Evolutionary conservation across 2,797 vertebrate genomes (phyloP).

Genomic region (Rhinoraja longicauda): DNA sequence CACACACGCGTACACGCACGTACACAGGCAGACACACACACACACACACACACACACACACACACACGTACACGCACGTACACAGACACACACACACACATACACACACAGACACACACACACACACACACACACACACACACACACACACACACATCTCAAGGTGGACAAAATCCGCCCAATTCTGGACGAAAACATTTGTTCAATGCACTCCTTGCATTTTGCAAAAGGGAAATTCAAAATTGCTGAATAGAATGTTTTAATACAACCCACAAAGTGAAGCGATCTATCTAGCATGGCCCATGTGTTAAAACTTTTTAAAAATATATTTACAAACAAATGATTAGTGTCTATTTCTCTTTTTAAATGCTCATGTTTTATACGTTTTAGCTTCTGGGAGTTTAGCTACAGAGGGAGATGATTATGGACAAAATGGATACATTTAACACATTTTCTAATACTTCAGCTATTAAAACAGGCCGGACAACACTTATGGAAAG

Average conservation of each 20-base stretch:
- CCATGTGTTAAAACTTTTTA: not conserved
- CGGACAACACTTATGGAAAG: no score
- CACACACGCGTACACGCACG: no score
- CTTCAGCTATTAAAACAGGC: no score
- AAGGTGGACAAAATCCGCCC: not conserved
- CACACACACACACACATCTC: no score
- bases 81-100: no score
- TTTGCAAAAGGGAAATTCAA: not conserved
- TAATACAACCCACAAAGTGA: no score
- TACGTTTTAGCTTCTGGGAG: not conserved
- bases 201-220: not conserved
- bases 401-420: not conserved
- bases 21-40: no score
- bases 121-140: no score
- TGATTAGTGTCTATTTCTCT: not conserved
- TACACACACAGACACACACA: no score
- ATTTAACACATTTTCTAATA: not conserved
- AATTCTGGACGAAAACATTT: not conserved
- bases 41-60: no score
- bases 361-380: not conserved
- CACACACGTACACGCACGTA: no score
- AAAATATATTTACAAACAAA: not conserved
- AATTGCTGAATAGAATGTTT: not conserved
- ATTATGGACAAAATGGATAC: not conserved
- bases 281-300: not conserved